Percentiles rank a stretch among this genome's conserved stretches.
Evolutionary conservation across 2,113 vertebrate genomes (phyloP).

Genomic region (Misgurnus mizolepis): DNA sequence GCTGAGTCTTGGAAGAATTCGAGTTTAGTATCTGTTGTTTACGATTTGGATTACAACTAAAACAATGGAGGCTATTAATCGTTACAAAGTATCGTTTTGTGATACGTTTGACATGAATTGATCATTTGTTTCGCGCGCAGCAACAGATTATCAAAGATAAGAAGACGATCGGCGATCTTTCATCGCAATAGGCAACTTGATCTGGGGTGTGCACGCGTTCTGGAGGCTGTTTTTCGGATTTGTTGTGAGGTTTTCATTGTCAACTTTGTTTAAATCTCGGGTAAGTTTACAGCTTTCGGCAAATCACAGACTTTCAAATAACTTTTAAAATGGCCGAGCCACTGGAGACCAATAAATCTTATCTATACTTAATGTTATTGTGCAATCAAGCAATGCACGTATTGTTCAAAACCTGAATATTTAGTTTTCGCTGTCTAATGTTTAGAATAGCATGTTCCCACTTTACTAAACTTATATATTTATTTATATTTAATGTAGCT

Average conservation of each 20-base stretch:
- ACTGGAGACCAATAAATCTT: neutral
- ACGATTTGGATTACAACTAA: slow-evolving; percentile 18
- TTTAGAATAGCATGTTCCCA: too few species aligned
- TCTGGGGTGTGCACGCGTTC: slow-evolving; percentile 15
- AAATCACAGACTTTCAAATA: slow-evolving; percentile 15
- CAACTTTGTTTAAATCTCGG: neutral
- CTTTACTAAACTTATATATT: neutral
- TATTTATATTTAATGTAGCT: neutral
- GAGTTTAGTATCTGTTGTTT: slow-evolving; percentile 40
- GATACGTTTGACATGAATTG: neutral
- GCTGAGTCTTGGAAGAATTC: slow-evolving; percentile 43
- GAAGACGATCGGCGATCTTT: neutral
- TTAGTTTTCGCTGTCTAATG: neutral
- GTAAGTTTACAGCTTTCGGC: slow-evolving; percentile 9
- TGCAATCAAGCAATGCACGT: neutral
- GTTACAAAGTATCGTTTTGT: neutral
- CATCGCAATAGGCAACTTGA: slow-evolving; percentile 36
- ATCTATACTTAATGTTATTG: neutral
- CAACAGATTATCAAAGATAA: neutral
- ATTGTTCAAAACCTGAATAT: neutral
- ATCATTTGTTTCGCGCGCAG: neutral
- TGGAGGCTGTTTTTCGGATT: slow-evolving; percentile 7
- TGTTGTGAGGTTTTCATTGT: neutral
- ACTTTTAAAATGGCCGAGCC: neutral
- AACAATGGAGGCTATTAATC: slow-evolving; percentile 46